Conservation (phyloP, 2,888 invertebrate species). For the Aphelenchoides bicaudatus region DNA sequence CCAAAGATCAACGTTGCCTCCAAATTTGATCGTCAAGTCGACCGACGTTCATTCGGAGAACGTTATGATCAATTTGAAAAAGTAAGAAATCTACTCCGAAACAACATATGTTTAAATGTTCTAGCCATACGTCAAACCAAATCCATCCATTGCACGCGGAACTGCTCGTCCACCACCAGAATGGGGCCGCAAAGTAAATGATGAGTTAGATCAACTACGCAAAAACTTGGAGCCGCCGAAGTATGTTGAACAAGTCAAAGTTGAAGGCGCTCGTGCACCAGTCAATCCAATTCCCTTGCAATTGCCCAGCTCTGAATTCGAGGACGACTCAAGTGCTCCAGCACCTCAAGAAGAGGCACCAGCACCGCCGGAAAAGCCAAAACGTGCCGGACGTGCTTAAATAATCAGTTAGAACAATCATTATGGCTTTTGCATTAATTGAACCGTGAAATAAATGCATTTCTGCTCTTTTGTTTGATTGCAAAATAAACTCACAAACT, state of each 20-base stretch:
- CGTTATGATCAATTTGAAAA: slow-evolving; percentile 43
- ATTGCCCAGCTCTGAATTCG: slow-evolving; percentile 6
- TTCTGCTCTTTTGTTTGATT: too few relatives aligned
- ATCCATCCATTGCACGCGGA: slow-evolving; percentile 47
- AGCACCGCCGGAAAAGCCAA: slow-evolving; percentile 11
- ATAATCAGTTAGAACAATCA: too few relatives aligned
- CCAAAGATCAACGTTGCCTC: slow-evolving; percentile 95
- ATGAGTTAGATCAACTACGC: slow-evolving; percentile 28
- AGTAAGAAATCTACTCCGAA: slow-evolving; percentile 19
- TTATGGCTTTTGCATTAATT: too few relatives aligned
- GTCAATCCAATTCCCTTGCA: slow-evolving; percentile 32
- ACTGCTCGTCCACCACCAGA: slow-evolving; percentile 58
- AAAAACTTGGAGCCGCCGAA: slow-evolving; percentile 40
- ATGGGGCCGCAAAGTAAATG: slow-evolving; percentile 58
- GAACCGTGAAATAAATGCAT: too few relatives aligned
- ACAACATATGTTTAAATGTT: not conserved
- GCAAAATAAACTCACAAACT: too few relatives aligned
- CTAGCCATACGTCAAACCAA: slow-evolving; percentile 45
- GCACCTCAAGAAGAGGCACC: slow-evolving; percentile 1
- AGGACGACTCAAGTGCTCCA: too few relatives aligned
- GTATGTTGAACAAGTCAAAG: slow-evolving; percentile 57
- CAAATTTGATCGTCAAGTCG: slow-evolving; percentile 91
- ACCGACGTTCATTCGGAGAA: slow-evolving; percentile 70
- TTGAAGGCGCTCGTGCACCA: slow-evolving; percentile 52
- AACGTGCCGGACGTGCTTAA: slow-evolving; percentile 7